Conservation (phyloP, 2,888 invertebrate species). For the Morpho helenor region DNA sequence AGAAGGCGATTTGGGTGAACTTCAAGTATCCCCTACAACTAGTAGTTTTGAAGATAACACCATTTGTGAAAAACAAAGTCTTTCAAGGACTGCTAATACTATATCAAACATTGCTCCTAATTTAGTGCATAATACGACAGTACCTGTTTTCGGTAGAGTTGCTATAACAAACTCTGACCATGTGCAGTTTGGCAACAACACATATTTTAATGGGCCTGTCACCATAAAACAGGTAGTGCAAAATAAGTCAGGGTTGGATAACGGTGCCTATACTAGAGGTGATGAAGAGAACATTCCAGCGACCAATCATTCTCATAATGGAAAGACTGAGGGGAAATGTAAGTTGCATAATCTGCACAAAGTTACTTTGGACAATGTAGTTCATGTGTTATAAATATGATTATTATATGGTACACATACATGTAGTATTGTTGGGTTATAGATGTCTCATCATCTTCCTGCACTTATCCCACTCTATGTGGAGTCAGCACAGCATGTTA, state of each 20-base stretch:
- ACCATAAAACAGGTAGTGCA: constrained; percentile 87
- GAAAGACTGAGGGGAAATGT: constrained; percentile 16
- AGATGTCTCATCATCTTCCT: no score
- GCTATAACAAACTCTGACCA: constrained; percentile 84
- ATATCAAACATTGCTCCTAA: constrained; percentile 39
- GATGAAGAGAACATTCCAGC: constrained; percentile 32
- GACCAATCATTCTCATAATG: neutral
- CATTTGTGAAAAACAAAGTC: constrained; percentile 29
- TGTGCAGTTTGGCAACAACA: constrained; percentile 87
- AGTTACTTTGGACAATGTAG: no score
- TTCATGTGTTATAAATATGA: no score
- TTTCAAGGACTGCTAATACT: constrained; percentile 33
- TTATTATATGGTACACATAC: no score
- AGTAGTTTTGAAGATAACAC: constrained; percentile 45
- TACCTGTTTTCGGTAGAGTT: constrained; percentile 76
- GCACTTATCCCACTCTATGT: no score
- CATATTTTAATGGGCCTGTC: constrained; percentile 87
- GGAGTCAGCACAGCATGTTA: no score
- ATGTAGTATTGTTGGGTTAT: no score
- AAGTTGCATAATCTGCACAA: constrained; percentile 6
- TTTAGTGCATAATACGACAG: constrained; percentile 38
- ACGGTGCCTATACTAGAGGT: constrained; percentile 43
- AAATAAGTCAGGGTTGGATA: constrained; percentile 51
- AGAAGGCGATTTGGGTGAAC: constrained; percentile 52
- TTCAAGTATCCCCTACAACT: constrained; percentile 51